Evolutionary conservation across 53 echinoderm and acorn worm species (phyloP).

Genomic region (Echinarachnius parma): DNA sequence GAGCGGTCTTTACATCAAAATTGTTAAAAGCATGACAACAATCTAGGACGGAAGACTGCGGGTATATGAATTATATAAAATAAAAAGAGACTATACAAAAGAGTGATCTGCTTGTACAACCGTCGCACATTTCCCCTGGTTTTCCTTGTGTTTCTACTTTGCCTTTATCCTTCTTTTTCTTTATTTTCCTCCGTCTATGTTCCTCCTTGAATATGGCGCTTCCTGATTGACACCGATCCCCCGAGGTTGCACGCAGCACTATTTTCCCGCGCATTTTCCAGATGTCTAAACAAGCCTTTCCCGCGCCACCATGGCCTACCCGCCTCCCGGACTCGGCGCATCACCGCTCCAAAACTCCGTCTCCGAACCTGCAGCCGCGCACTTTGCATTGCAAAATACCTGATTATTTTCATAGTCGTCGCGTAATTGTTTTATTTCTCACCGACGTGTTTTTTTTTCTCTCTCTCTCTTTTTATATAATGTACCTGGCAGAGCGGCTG

Average conservation of each 20-base stretch:
- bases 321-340: too few species aligned
- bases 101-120: too few species aligned
- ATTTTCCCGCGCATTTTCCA: constrained; percentile 30
- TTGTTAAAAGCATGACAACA: too few species aligned
- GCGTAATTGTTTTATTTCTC: constrained; percentile 42
- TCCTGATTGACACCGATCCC: constrained; percentile 33
- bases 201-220: neutral
- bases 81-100: too few species aligned
- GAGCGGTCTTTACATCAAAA: too few species aligned
- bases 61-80: too few species aligned
- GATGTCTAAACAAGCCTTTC: constrained; percentile 41
- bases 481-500: too few species aligned
- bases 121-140: neutral
- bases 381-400: constrained; percentile 49
- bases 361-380: constrained; percentile 9
- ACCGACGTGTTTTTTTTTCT: constrained; percentile 8
- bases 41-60: too few species aligned
- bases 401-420: constrained; percentile 49
- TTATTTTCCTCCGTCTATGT: neutral
- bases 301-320: too few species aligned
- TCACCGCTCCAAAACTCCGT: constrained; percentile 8
- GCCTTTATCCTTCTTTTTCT: neutral
- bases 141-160: neutral
- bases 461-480: too few species aligned
- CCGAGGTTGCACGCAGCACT: constrained; percentile 12